Evolutionary conservation across 2,113 vertebrate genomes (phyloP).

Genomic region (Bettongia penicillata): DNA sequence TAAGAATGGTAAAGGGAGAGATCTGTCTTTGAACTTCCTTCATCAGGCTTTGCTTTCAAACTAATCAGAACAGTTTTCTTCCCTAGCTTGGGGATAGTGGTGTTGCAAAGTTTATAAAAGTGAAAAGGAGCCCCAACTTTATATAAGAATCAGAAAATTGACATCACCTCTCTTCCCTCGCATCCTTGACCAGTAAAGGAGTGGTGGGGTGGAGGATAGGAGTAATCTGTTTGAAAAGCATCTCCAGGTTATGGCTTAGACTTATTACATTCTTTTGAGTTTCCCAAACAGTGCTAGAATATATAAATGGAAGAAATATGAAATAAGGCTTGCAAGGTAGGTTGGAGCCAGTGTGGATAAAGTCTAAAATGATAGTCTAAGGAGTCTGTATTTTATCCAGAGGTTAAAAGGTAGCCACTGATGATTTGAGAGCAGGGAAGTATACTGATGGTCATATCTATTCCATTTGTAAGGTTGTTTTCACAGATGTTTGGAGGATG

Average conservation of each 20-base stretch:
- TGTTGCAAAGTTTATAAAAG: background rate
- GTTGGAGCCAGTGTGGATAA: background rate
- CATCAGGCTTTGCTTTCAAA: background rate
- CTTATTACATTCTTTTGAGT: background rate
- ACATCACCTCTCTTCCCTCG: background rate
- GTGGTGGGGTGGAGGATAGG: too few relatives aligned
- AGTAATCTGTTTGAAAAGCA: background rate
- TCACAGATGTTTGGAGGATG: background rate
- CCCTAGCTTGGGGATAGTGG: background rate
- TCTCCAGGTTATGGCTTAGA: background rate
- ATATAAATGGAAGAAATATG: background rate
- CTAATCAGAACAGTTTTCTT: background rate
- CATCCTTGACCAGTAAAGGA: background rate
- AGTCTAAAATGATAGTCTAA: background rate
- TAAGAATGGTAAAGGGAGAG: background rate
- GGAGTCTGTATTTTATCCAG: background rate
- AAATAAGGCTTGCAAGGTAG: background rate
- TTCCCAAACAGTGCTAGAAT: background rate
- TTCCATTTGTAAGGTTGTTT: background rate
- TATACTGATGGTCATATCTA: background rate
- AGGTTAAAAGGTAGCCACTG: background rate
- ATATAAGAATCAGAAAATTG: background rate
- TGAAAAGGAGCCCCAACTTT: background rate
- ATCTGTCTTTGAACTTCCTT: background rate
- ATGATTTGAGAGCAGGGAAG: background rate